Conservation (phyloP, 2,888 invertebrate species). For the Clunio marinus region DNA sequence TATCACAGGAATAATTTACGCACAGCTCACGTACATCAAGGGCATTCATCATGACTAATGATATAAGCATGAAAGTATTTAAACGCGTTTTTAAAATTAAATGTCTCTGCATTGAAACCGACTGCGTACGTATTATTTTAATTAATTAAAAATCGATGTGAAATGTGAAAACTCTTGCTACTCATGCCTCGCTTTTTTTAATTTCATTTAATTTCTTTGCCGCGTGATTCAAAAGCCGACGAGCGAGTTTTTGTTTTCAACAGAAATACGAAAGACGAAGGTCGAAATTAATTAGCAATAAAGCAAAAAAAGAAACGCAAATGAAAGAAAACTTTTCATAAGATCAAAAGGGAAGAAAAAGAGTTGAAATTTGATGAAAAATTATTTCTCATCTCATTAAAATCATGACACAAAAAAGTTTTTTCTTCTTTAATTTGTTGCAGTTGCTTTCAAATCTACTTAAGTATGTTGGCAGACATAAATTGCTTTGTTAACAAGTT, state of each 20-base stretch:
- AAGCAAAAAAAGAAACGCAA: neutral
- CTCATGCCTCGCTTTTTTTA: too few species aligned
- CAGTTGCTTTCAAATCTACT: neutral
- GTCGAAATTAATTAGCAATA: neutral
- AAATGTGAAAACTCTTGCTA: neutral
- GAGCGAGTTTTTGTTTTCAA: too few species aligned
- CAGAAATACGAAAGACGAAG: neutral
- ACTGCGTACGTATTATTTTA: neutral
- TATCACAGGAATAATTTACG: neutral
- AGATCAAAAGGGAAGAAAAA: conserved; percentile 15
- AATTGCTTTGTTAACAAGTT: neutral
- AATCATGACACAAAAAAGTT: neutral
- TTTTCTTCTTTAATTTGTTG: neutral
- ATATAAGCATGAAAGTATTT: neutral
- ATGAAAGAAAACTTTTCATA: neutral
- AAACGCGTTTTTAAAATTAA: conserved; percentile 9
- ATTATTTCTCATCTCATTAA: neutral
- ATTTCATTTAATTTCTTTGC: neutral
- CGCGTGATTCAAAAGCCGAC: neutral
- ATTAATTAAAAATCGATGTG: neutral
- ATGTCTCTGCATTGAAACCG: neutral
- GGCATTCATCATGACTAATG: conserved; percentile 19
- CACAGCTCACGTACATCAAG: neutral
- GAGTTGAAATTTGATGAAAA: neutral
- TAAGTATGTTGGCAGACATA: neutral